These are phyloP conservation scores for Pristionchus entomophagus DNA, from an alignment of 2,888 invertebrate species.

Conservation along the genomic window DNA sequence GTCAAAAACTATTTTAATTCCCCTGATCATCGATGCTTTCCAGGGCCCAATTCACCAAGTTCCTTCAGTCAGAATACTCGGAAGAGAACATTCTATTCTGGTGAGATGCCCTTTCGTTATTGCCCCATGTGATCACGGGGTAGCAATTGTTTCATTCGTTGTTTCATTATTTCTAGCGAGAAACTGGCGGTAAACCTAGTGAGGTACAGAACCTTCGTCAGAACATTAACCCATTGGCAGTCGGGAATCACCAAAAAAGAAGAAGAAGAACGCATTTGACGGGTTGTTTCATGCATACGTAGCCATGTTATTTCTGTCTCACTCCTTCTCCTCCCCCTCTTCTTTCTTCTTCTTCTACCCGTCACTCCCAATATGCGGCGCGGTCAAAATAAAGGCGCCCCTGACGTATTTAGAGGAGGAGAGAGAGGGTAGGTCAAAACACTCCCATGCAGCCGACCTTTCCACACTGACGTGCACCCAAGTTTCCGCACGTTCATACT, in stretches of 20 bases:
- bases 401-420: slow-evolving; percentile 2
- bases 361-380: neutral
- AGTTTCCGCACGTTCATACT: neutral
- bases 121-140: too few species aligned
- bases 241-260: too few species aligned
- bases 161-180: too few species aligned
- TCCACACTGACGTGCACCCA: neutral
- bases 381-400: slow-evolving; percentile 2
- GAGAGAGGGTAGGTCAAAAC: neutral
- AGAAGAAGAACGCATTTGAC: too few species aligned
- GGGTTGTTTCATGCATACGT: slow-evolving; percentile 33
- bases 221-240: too few species aligned
- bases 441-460: neutral
- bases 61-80: slow-evolving; percentile 73
- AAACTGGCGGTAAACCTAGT: too few species aligned
- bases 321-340: neutral
- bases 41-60: slow-evolving; percentile 72
- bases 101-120: slow-evolving; percentile 60
- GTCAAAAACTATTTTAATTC: too few species aligned
- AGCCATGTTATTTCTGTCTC: slow-evolving; percentile 1
- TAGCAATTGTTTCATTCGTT: too few species aligned
- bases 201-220: too few species aligned
- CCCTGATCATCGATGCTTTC: neutral
- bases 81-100: slow-evolving; percentile 75
- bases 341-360: neutral